phyloP scores from a whole-genome alignment of 2,113 vertebrate species.

The Bagarius yarrelli region DNA sequence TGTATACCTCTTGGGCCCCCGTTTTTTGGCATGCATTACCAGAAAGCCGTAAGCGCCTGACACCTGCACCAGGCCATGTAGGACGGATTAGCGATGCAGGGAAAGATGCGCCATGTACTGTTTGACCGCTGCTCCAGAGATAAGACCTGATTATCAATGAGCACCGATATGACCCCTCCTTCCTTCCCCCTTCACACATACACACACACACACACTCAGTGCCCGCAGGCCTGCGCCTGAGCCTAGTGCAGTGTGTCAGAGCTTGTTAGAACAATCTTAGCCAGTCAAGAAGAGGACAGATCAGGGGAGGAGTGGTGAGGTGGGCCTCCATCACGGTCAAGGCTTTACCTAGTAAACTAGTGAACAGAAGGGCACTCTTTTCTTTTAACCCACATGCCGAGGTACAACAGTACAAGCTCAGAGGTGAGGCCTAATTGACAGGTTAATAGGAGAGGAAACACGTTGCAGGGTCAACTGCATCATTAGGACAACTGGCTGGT shows the following conservation, averaged over 20 bases:
- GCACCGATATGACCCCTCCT: slow-evolving; percentile 37
- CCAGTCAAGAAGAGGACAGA: slow-evolving; percentile 44
- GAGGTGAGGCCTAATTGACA: slow-evolving; percentile 58
- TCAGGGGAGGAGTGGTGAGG: slow-evolving; percentile 19
- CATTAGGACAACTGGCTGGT: slow-evolving; percentile 51
- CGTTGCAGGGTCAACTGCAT: slow-evolving; percentile 49
- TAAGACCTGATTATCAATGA: slow-evolving; percentile 62
- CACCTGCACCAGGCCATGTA: slow-evolving; percentile 48
- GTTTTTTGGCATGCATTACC: slow-evolving; percentile 49
- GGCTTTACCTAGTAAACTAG: slow-evolving; percentile 26
- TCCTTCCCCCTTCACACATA: not conserved
- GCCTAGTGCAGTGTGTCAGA: slow-evolving; percentile 52
- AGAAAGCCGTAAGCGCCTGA: slow-evolving; percentile 48
- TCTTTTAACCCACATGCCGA: slow-evolving; percentile 13
- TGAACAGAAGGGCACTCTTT: slow-evolving; percentile 1
- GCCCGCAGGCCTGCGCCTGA: slow-evolving; percentile 49
- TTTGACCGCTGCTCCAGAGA: slow-evolving; percentile 58
- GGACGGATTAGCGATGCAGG: slow-evolving; percentile 60
- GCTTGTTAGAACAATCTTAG: slow-evolving; percentile 54
- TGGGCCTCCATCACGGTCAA: slow-evolving; percentile 50
- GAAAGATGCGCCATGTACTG: slow-evolving; percentile 51
- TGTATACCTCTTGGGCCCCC: slow-evolving; percentile 16
- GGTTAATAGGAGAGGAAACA: slow-evolving; percentile 56
- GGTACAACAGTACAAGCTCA: slow-evolving; percentile 37
- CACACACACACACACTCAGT: slow-evolving; percentile 11